Conservation (phyloP, 2,113 vertebrate species). For the Myanophis thanlyinensis region DNA sequence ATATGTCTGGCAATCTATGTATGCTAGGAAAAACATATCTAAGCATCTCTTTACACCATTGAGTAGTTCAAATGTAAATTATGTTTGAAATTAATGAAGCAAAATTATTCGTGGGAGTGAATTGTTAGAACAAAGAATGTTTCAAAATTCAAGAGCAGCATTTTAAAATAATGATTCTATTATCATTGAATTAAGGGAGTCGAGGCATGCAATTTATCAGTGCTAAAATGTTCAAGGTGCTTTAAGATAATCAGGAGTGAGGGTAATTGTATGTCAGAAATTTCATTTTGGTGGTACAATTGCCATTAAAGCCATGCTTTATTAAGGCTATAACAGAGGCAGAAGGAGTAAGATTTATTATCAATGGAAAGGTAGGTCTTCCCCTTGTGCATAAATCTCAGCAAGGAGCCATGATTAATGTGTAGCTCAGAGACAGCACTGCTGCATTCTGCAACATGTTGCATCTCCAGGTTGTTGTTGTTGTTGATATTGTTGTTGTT, state of each 20-base stretch:
- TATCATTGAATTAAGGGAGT: constrained; percentile 1
- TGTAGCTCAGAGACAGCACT: neutral
- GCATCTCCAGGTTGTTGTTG: neutral
- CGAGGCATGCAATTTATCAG: constrained; percentile 1
- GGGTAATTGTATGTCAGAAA: neutral
- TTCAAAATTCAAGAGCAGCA: neutral
- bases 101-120: constrained; percentile 8
- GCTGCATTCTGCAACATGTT: neutral
- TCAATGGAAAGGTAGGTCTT: neutral
- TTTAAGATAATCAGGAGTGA: neutral
- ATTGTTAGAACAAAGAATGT: constrained; percentile 2
- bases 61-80: constrained; percentile 6
- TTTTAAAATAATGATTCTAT: neutral
- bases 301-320: neutral
- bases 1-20: neutral
- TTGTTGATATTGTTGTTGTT: neutral
- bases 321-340: neutral
- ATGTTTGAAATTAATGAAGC: constrained; percentile 14
- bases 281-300: neutral
- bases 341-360: neutral
- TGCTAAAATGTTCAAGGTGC: constrained; percentile 10
- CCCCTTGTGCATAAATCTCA: neutral
- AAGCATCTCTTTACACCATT: neutral
- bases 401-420: neutral
- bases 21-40: neutral